A percentile compares a stretch with the other conserved stretches of the same genome.
Evolutionary conservation across 2,797 vertebrate species (phyloP).

Genomic region (Astyanax mexicanus): DNA sequence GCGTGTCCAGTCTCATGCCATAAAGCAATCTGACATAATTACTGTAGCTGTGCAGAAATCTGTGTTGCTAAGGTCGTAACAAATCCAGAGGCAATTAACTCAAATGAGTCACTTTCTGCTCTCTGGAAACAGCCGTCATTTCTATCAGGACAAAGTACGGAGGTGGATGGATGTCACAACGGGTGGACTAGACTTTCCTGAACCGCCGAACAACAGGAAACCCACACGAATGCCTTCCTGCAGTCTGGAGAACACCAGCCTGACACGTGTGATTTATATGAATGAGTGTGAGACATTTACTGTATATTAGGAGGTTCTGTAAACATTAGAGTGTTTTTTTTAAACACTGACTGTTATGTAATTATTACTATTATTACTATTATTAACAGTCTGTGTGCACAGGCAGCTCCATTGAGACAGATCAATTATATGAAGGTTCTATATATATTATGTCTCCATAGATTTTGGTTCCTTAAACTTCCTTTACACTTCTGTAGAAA

Average conservation of each 20-base stretch:
- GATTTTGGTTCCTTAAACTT: too few relatives aligned
- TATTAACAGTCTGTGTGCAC: too few relatives aligned
- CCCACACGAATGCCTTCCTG: background rate
- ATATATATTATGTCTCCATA: too few relatives aligned
- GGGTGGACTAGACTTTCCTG: background rate
- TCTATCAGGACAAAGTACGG: constrained; percentile 14
- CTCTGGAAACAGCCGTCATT: constrained; percentile 21
- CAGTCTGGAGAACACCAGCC: background rate
- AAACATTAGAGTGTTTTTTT: too few relatives aligned
- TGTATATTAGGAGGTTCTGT: background rate
- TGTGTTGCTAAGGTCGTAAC: constrained; percentile 45
- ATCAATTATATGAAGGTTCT: background rate
- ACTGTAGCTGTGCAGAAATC: constrained; percentile 41
- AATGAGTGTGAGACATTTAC: background rate
- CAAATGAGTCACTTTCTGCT: constrained; percentile 38
- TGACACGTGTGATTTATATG: too few relatives aligned
- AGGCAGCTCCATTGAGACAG: too few relatives aligned
- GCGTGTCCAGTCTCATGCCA: constrained; percentile 37
- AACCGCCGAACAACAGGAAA: background rate
- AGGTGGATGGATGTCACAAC: background rate
- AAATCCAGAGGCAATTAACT: constrained; percentile 45
- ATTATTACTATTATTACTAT: too few relatives aligned
- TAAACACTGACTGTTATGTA: too few relatives aligned
- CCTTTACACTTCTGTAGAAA: too few relatives aligned
- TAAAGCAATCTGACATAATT: constrained; percentile 51